A percentile compares a stretch with the other conserved stretches of the same genome.
phyloP scores from a whole-genome alignment of 2,113 vertebrate genomes.

The Calidris pygmaea region DNA sequence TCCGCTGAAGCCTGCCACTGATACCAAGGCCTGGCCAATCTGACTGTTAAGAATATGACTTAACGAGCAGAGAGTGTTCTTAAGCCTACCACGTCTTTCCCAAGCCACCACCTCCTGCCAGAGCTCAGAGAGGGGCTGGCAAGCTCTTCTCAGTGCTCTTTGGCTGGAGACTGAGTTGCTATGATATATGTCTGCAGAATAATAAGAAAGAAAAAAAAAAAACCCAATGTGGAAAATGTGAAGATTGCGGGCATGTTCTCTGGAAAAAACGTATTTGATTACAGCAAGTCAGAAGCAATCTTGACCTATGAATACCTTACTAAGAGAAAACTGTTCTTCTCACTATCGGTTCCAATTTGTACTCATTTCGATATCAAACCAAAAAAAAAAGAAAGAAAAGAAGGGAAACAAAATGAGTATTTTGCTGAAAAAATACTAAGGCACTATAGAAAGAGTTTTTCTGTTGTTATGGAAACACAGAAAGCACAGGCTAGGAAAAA shows the following conservation, averaged over 20 bases:
- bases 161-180: not conserved
- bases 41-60: not conserved
- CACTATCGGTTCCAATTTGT: not conserved
- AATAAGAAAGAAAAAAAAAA: not conserved
- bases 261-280: not conserved
- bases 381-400: not conserved
- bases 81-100: not conserved
- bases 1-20: not conserved
- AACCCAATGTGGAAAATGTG: conserved; percentile 11
- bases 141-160: not conserved
- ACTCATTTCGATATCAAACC: not conserved
- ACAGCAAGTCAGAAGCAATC: not conserved
- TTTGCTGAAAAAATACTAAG: not conserved
- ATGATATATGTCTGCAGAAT: conserved; percentile 12
- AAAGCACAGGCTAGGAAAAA: conserved; percentile 34
- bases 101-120: not conserved
- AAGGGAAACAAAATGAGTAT: not conserved
- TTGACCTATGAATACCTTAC: not conserved
- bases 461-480: conserved; percentile 67
- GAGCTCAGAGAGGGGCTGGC: not conserved
- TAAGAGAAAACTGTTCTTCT: not conserved
- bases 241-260: not conserved
- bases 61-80: not conserved
- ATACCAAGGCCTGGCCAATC: not conserved
- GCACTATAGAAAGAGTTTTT: conserved; percentile 29